A percentile compares a stretch with the other conserved stretches of the same genome.
Conservation (phyloP, 2,113 vertebrate genomes). For the Marcusenius ussheri region DNA sequence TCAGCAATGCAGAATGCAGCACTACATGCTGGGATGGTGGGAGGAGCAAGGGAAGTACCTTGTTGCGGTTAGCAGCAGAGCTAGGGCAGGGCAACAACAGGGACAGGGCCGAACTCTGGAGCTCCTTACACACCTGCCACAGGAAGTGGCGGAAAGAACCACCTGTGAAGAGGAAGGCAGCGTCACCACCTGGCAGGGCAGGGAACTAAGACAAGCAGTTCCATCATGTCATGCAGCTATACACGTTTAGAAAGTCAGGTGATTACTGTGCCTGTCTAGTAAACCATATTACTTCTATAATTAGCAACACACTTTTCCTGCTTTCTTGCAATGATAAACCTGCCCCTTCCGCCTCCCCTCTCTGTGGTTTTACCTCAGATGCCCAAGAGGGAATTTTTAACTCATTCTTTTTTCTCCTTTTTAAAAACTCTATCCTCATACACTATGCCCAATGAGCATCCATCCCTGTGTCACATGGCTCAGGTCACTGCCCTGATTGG, state of each 20-base stretch:
- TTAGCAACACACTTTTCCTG: background rate
- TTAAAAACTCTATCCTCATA: background rate
- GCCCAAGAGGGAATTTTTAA: background rate
- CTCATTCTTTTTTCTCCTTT: background rate
- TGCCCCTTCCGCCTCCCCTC: background rate
- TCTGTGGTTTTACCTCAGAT: background rate
- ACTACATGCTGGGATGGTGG: background rate
- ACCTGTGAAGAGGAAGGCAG: slow-evolving; percentile 59
- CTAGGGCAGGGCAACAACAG: slow-evolving; percentile 88
- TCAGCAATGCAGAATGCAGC: rapidly evolving
- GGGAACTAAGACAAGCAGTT: background rate
- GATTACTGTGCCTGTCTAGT: background rate
- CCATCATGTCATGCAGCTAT: background rate
- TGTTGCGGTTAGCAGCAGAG: slow-evolving; percentile 89
- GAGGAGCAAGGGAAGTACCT: slow-evolving; percentile 59
- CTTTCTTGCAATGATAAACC: background rate
- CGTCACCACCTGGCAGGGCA: background rate
- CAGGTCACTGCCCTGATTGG: background rate
- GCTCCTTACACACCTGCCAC: slow-evolving; percentile 96
- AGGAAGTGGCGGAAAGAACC: slow-evolving; percentile 97
- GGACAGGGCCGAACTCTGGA: slow-evolving; percentile 90
- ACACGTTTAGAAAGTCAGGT: background rate
- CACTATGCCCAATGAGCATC: background rate
- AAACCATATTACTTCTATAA: background rate
- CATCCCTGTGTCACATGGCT: background rate